Conservation (phyloP, 2,797 vertebrate species). For the Mus caroli region DNA sequence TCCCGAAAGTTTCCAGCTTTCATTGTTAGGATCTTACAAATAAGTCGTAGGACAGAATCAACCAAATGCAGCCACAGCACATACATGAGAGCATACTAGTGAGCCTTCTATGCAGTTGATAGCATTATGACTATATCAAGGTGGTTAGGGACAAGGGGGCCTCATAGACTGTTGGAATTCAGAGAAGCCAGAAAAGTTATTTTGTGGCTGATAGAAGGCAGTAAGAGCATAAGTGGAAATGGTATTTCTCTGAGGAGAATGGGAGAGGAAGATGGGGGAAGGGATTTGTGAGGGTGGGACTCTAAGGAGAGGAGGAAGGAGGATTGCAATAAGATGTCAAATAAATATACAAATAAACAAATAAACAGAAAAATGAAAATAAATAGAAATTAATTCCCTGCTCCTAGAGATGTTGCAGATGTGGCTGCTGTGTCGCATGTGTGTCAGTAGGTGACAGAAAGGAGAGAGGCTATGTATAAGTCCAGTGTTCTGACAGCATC, state of each 20-base stretch:
- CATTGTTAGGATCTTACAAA: neutral
- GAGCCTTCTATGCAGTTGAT: neutral
- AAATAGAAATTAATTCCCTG: too few species aligned
- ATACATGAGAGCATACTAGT: neutral
- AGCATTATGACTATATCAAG: neutral
- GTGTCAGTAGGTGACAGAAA: too few species aligned
- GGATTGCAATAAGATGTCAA: too few species aligned
- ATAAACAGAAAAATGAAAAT: too few species aligned
- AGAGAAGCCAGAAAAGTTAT: neutral
- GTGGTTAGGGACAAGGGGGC: neutral
- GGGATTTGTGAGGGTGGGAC: too few species aligned
- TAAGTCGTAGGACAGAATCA: neutral
- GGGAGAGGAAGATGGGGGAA: too few species aligned
- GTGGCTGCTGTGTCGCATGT: too few species aligned
- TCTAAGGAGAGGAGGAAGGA: too few species aligned
- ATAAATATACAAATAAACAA: too few species aligned
- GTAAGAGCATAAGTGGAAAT: neutral
- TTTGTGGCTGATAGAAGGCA: neutral
- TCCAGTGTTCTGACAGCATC: too few species aligned
- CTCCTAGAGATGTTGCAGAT: too few species aligned
- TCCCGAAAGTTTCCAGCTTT: neutral
- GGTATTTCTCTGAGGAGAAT: neutral
- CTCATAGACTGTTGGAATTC: neutral
- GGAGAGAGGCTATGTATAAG: too few species aligned
- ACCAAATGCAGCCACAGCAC: neutral